Base-by-base conservation (phyloP, 2,888 invertebrate species). In the Caenorhabditis sp. region DNA sequence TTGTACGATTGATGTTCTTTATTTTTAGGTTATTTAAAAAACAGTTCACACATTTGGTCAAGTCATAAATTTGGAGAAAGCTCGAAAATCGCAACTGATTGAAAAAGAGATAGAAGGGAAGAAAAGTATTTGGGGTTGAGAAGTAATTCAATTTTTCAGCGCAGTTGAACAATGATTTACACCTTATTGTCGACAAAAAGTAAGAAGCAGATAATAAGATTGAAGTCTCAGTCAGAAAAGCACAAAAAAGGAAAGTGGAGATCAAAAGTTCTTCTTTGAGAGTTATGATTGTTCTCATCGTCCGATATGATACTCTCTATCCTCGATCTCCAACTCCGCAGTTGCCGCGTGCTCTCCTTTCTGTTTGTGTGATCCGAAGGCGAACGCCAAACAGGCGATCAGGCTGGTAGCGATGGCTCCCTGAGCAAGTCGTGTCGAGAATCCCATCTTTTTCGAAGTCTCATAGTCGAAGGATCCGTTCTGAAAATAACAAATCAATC, bases 241-340 rank as follows among this genome's bases (percentile, higher is more conserved):
- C 54, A n/a, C 12, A 22, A 51, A 72, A n/a, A 35, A 7, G 51
- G 51, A 47, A 44, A 31, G n/a, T n/a, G n/a, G 22, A 24, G 31
- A 73, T 47, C n/a, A 10, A 38, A 24, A 24, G 22, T 41, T 12
- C 0, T 26, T 12, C 4, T 8, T 44, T 28, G 8, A 2, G 8
- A 31, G 19, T 31, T n/a, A 24, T 26, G 3, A 26, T 26, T 14
- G 5, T 1, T 38, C 28, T 85, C 72, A 82, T 79, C 90, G 86
- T 76, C 89, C 90, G 38, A 89, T 86, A 69, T 90, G 89, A 51
- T 89, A 84, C 31, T 89, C 87, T 47, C 90, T 54, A 59, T 91
- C 91, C 74, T 91, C 91, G 66, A 91, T 89, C 75, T 91, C 91
- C 56, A 91, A 85, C 51, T 92, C 91, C 4, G 88, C 88, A 14